Conservation (phyloP, 53 echinoderm and acorn worm genomes). For the Crossaster papposus region DNA sequence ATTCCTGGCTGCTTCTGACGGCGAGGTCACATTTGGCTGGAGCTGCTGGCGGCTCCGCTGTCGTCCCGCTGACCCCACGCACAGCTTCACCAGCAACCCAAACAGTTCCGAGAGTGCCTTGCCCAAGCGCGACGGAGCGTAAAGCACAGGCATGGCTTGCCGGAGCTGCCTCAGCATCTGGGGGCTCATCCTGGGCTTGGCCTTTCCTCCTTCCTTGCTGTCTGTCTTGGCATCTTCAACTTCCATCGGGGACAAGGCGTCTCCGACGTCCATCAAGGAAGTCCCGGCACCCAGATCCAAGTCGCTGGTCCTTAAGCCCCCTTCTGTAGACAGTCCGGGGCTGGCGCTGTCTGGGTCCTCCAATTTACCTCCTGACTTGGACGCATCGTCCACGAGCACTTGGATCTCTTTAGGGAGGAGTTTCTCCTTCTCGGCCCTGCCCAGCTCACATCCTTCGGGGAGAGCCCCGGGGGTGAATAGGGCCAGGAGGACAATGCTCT, state of each 20-base stretch:
- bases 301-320: conserved; percentile 59
- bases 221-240: conserved; percentile 81
- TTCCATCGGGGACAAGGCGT: conserved; percentile 93
- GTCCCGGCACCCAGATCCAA: conserved; percentile 43
- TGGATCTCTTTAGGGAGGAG: conserved; percentile 81
- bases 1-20: conserved; percentile 91
- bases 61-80: conserved; percentile 93
- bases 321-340: background rate
- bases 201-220: conserved; percentile 42
- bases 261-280: conserved; percentile 82
- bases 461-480: conserved; percentile 94
- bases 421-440: conserved; percentile 92
- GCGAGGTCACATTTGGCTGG: conserved; percentile 83
- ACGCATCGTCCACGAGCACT: conserved; percentile 56
- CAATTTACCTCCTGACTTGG: conserved; percentile 37
- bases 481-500: conserved; percentile 92
- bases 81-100: conserved; percentile 92
- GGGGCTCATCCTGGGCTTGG: conserved; percentile 74
- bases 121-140: conserved; percentile 94
- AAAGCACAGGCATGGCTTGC: conserved; percentile 95
- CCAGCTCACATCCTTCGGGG: conserved; percentile 91
- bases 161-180: conserved; percentile 90
- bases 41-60: conserved; percentile 82
- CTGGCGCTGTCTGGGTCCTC: conserved; percentile 21
- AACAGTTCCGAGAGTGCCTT: conserved; percentile 93